These are phyloP conservation scores for Myotis lucifugus DNA, from an alignment of 2,113 vertebrate species.

Conservation along the genomic window DNA sequence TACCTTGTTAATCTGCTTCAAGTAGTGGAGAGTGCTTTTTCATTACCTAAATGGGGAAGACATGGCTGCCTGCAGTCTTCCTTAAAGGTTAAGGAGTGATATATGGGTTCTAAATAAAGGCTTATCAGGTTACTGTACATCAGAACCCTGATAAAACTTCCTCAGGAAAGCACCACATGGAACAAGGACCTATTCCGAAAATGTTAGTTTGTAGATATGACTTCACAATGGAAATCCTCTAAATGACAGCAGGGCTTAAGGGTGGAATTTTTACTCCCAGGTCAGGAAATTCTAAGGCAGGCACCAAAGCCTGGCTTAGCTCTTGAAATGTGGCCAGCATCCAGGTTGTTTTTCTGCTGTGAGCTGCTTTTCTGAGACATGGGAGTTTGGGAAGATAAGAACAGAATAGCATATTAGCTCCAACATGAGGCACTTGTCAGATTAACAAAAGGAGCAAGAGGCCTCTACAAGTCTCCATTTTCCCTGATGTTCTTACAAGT, in stretches of 20 bases:
- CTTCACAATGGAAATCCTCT: conserved; percentile 77
- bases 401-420: conserved; percentile 49
- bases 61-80: neutral
- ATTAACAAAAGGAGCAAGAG: conserved; percentile 43
- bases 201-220: conserved; percentile 78
- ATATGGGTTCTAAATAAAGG: conserved; percentile 80
- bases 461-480: neutral
- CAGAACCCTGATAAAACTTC: conserved; percentile 79
- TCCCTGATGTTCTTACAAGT: neutral
- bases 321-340: conserved; percentile 49
- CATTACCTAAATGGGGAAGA: conserved; percentile 56
- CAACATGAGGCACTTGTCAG: conserved; percentile 43
- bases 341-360: conserved; percentile 61
- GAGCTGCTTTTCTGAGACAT: conserved; percentile 55
- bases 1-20: conserved; percentile 63
- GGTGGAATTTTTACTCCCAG: conserved; percentile 75
- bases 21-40: conserved; percentile 45
- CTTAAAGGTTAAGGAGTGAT: conserved; percentile 74
- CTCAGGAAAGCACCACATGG: conserved; percentile 80
- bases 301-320: conserved; percentile 48
- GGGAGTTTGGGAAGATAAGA: conserved; percentile 56
- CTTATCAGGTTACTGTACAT: conserved; percentile 81
- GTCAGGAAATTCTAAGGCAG: conserved; percentile 60
- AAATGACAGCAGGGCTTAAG: conserved; percentile 81
- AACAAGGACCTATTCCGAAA: conserved; percentile 82